These are phyloP conservation scores for Nowickia ferox DNA, from an alignment of 2,888 invertebrate genomes.

Conservation along the genomic window DNA sequence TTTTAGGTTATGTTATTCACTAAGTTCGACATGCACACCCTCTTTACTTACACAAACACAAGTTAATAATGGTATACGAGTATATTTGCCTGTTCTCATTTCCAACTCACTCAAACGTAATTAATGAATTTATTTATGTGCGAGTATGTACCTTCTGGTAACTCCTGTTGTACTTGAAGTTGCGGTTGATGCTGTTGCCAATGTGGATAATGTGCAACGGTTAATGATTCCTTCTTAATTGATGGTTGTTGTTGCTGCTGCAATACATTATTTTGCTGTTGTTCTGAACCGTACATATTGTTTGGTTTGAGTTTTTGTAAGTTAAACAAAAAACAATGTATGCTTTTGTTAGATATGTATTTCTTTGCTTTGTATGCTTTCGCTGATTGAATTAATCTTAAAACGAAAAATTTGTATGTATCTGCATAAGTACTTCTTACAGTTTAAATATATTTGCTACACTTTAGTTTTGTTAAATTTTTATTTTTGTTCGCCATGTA, in stretches of 20 bases:
- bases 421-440: too few species aligned
- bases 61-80: not conserved
- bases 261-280: conserved; percentile 35
- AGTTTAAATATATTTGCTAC: too few species aligned
- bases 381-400: conserved; percentile 25
- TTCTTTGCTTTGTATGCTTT: conserved; percentile 20
- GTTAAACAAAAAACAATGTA: not conserved
- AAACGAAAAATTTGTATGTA: not conserved
- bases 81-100: not conserved
- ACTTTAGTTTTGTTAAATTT: too few species aligned
- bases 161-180: conserved; percentile 18
- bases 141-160: conserved; percentile 47
- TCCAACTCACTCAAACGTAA: not conserved
- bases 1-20: too few species aligned
- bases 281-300: conserved; percentile 64
- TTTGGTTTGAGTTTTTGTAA: conserved; percentile 15
- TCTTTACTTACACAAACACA: too few species aligned
- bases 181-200: conserved; percentile 45
- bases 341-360: conserved; percentile 10
- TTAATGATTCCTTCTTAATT: conserved; percentile 45
- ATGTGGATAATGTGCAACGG: conserved; percentile 32
- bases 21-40: too few species aligned
- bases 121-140: not conserved
- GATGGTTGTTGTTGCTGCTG: conserved; percentile 49
- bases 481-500: too few species aligned